A percentile compares a stretch with the other conserved stretches of the same genome.
Conservation (phyloP, 2,797 vertebrate species). For the Eospalax fontanierii region DNA sequence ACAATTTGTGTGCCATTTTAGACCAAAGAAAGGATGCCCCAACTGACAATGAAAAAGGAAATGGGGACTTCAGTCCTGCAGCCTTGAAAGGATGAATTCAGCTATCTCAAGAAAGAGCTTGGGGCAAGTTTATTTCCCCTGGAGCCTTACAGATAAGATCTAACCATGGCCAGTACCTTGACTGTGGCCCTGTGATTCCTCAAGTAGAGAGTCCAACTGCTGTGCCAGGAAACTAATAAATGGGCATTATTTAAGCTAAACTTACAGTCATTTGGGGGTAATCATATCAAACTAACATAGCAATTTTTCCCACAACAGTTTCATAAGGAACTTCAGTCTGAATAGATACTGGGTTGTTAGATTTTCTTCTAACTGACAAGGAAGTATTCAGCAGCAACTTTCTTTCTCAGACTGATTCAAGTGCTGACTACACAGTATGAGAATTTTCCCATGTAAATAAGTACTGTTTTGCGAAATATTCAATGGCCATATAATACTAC, state of each 20-base stretch:
- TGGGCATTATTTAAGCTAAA: background rate
- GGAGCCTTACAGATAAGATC: background rate
- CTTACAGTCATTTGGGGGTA: background rate
- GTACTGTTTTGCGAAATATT: background rate
- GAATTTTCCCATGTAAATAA: background rate
- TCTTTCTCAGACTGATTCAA: background rate
- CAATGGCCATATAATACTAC: background rate
- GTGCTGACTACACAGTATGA: background rate
- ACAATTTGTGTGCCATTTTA: background rate
- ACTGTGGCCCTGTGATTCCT: background rate
- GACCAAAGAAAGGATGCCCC: background rate
- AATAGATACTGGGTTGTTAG: background rate
- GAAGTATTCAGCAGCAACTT: background rate
- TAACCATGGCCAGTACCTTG: background rate
- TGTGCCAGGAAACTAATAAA: background rate
- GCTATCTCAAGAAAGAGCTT: background rate
- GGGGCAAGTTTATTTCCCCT: background rate
- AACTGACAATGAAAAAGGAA: background rate
- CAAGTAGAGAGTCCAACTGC: background rate
- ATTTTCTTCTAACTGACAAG: conserved; percentile 6
- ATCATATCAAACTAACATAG: background rate
- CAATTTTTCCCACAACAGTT: background rate
- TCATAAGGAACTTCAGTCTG: background rate
- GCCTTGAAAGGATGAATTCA: background rate
- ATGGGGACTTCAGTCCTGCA: background rate